phyloP scores from a whole-genome alignment of 1,140 invertebrate species.

The silkworm (Bombyx mori) region ASM3026992v2 NC_085110.1:5961001-5961500 shows the following conservation, averaged over 20 bases:
- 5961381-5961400: conserved; percentile 92
- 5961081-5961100: no score
- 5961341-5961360: conserved; percentile 68
- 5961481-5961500: conserved; percentile 95
- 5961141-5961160: conserved; percentile 42
- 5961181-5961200: conserved; percentile 36
- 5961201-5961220: conserved; percentile 16
- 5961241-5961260: conserved; percentile 51
- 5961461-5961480: conserved; percentile 89
- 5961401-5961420: conserved; percentile 92
- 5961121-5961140: neutral
- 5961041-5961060: no score
- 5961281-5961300: conserved; percentile 38
- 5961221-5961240: conserved; percentile 52
- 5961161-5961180: conserved; percentile 14
- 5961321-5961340: conserved; percentile 81
- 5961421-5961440: conserved; percentile 93
- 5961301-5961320: conserved; percentile 35
- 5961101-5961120: no score
- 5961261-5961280: conserved; percentile 62
- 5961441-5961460: conserved; percentile 85
- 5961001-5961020: no score
- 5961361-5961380: conserved; percentile 80
- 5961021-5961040: no score
- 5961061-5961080: no score